Base-by-base conservation (phyloP, 1,140 invertebrate species). In the Theocolax elegans region DNA sequence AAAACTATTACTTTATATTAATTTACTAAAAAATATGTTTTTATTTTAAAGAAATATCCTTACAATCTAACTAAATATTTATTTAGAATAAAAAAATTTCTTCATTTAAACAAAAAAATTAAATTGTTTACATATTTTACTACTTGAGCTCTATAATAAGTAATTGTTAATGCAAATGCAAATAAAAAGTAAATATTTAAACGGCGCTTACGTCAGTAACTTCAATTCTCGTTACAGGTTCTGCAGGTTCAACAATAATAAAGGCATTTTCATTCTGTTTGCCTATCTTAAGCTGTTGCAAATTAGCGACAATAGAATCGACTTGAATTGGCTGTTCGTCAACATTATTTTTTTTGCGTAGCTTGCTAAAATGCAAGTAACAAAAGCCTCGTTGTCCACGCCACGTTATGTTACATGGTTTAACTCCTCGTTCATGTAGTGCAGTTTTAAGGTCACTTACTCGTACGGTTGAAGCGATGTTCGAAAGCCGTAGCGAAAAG, bases 341-440 rank as follows among this genome's bases (percentile, higher is more conserved):
- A 6, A 86, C 82, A 6, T 59, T 72, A 23, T 77, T 76, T 17
- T 80, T 82, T n/a, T 74, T 76, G 17, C 79, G 77, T 12, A 86
- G 78, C 77, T 91, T 91, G 67, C 87, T 87, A 80, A 91, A 92
- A 74, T 91, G 90, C 27, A 92, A 79, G 59, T 88, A 90, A 76
- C 90, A 91, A 72, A 89, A 89, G 35, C 91, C 91, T 60, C 87
- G 86, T 40, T 82, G 86, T 1, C 90, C 90, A 79, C 88, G 85
- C 91, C 91, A 92, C 13, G 87, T 89, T 78, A 92, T 92, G 65
- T 88, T 87, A 62, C 85, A 89, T 35, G 89, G 90, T 75, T 89
- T 91, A 8, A 92, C 88, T 2, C 89, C 89, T 53, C 89, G 86
- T 71, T 91, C 88, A 12, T 79, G 80, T 6, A 92, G 79, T n/a